These are phyloP conservation scores for Euwallacea similis DNA, from an alignment of 1,140 invertebrate genomes.

Conservation along the genomic window DNA sequence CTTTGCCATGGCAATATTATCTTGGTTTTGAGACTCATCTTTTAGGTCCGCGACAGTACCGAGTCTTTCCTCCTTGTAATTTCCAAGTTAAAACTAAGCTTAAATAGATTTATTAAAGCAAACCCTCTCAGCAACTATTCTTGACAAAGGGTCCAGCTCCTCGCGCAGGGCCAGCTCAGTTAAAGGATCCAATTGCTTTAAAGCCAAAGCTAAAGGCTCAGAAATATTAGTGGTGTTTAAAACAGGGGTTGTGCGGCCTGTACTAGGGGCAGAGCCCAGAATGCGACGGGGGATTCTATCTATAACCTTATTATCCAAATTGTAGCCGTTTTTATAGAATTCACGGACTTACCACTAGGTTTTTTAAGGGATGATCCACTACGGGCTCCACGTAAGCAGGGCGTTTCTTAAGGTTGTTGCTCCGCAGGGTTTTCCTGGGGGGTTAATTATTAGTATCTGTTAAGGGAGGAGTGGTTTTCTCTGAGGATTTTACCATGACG, in stretches of 20 bases:
- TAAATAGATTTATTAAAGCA: no score
- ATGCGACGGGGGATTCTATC: slow-evolving; percentile 56
- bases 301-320: slow-evolving; percentile 50
- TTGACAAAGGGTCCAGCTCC: slow-evolving; percentile 66
- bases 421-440: neutral
- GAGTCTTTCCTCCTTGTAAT: slow-evolving; percentile 40
- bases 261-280: slow-evolving; percentile 57
- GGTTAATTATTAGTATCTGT: no score
- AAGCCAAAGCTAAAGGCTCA: slow-evolving; percentile 62
- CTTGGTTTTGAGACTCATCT: neutral
- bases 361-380: slow-evolving; percentile 61
- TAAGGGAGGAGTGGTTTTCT: no score
- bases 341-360: slow-evolving; percentile 52
- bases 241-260: slow-evolving; percentile 57
- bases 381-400: neutral
- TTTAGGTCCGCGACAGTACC: neutral
- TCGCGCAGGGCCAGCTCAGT: slow-evolving; percentile 67
- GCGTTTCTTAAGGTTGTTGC: neutral
- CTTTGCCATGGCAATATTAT: neutral
- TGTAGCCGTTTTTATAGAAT: slow-evolving; percentile 1
- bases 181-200: slow-evolving; percentile 76
- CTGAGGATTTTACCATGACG: no score
- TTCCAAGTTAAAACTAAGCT: no score
- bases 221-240: slow-evolving; percentile 54
- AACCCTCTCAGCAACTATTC: slow-evolving; percentile 64